Base-by-base conservation (phyloP, 2,113 vertebrate species). In the Colistium nudipinnis region DNA sequence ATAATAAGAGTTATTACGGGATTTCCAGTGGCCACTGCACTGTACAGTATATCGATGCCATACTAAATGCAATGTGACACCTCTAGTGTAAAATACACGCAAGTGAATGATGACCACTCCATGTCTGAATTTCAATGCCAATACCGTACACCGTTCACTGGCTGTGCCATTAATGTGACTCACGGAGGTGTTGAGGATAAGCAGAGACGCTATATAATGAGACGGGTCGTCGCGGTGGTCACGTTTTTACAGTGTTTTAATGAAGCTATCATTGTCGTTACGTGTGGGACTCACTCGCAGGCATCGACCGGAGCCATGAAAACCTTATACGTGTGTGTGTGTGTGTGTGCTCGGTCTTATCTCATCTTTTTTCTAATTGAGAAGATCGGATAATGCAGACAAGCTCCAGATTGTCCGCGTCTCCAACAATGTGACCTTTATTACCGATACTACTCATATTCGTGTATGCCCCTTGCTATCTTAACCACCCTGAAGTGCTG, bases 21-120 rank as follows among this genome's bases (percentile, higher is more conserved):
- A 83, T 67, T 64, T 56, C 39, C 28, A 45, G 63, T 83, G 74
- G 63, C 48, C 70, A 66, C 81, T 73, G 63, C 83, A 89, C 84
- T 90, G 79, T 87, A 88, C 80, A 87, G 81, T 81, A 83, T 78
- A 81, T 80, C 77, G 62, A 87, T 83, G 69, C 62, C 70, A 84
- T 77, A 64, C 44, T 72, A 57, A 81, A 88, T 76, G 74, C 70
- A 84, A 82, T 81, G 82, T 82, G 83, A 84, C 72, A 78, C 77
- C 76, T 75, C 70, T 62, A 8, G 57, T 88, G 85, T 83, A 82
- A 82, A 72, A 64, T 78, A 87, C 78, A 71, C 79, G 78, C 74
- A 86, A 80, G 22, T 79, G 64, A 83, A 64, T 67, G 55, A 68
- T 76, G 82, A 60, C 56, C 62, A 63, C 45, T 65, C 52, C 84